Evolutionary conservation across 2,888 invertebrate genomes (phyloP), one percentile per base, ranked within the genome.

Genomic region (Oligia latruncula): DNA sequence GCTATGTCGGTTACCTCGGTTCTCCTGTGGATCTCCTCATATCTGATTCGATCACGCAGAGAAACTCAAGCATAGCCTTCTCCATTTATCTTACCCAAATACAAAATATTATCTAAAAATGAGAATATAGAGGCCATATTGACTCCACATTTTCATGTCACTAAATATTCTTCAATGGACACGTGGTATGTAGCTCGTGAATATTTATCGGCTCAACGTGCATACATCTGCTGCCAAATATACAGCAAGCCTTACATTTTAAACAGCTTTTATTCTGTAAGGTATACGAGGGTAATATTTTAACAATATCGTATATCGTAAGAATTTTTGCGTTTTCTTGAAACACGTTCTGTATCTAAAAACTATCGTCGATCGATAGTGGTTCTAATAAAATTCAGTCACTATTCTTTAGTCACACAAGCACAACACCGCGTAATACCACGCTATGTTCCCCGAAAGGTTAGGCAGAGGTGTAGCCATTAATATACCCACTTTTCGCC

Each of bases 171-270:
- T 66, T 49, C 71, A 78, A 74, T 78, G 72, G 83, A 84, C 82
- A 62, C 76, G 71, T 46, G 71, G 49, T 74, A 74, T 64, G 66
- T 40, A 15, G 35, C 62, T 13, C 62, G 71, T 70, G 74, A 79
- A 85, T 79, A 86, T 86, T 86, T 85, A 85, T 86, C 83, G 84
- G 43, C 49, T 74, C 65, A 71, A 74, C 87, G 87, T 83, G 84
- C 71, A 83, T 86, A 72, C 83, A 80, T 80, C 58, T 86, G 76
- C 62, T 85, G 87, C 87, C 87, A 85, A 85, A 74, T 68, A 74
- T 80, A 74, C 76, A 72, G 23, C 84, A 20, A 74, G 71, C 76
- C 76, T 68, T 86, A 83, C 76, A 86, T 85, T 86, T 79, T 86
- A 77, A 80, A 85, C 71, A 86, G 74, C 68, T 70, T 85, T 74